Base-by-base conservation (phyloP, 1,140 invertebrate species). In the Drosophila tsacasi region DNA sequence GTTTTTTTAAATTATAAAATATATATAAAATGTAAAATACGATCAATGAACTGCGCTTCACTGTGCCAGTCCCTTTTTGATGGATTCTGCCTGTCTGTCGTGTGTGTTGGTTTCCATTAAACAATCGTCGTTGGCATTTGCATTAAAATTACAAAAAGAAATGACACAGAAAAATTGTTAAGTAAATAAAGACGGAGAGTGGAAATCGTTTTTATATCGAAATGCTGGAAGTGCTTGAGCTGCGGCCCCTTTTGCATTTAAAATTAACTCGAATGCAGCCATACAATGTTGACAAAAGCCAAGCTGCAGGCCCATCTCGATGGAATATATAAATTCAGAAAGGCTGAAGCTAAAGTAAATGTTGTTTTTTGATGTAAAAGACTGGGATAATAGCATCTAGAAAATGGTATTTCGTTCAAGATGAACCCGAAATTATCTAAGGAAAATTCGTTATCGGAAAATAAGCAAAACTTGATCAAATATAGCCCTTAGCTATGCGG, bases 251-350 rank as follows among this genome's bases (percentile, higher is more conserved):
- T 57, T 66, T 46, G 65, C 65, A 58, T 66, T 72, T 44, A 72
- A 72, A 72, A 71, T 72, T 55, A 68, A 73, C 67, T 72, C 61
- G 46, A 73, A 37, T 49, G 46, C 67, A 46, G 30, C 52, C 65
- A 47, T 25, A 17, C 42, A 71, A 50, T 72, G 46, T 73, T 73
- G 69, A 73, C 71, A 73, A 50, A 73, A 72, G 67, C 69, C 69
- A 73, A 73, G 69, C 67, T 73, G 69, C 67, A 73, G 17, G 17
- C 40, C 42, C 62, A 54, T 49, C 32, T 27, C 32, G 1, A 30
- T 17, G 19, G 23, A 47, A 46, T 47, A 21, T 64, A 35, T 64
- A 35, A 35, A 35, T 49, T 50, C 62, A 21, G 21, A 54, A 54
- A 12, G 15, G 7, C 35, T 25, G 15, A 65, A 37, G 35, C 61